Base-by-base conservation (phyloP, 1,140 invertebrate genomes). In the Oncopodura yosiiana region DNA sequence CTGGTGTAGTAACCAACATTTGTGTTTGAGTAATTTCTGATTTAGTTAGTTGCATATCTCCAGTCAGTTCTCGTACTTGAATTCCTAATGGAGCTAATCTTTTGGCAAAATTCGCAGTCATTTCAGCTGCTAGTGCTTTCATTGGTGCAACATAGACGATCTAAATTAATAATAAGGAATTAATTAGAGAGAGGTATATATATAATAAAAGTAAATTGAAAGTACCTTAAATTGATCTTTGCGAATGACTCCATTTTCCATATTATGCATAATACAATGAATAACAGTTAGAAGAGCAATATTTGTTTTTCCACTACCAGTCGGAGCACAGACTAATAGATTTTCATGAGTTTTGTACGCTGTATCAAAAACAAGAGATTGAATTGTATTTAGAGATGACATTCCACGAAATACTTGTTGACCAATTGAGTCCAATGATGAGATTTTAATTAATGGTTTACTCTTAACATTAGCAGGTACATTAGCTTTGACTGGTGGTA, bases 141-240 rank as follows among this genome's bases (percentile, higher is more conserved):
- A 99, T 99, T 9, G 96, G 96, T 2, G 94, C 94, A 51, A 99
- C 86, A 72, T 99, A 99, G 18, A 99, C 86, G 65, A 99, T 94
- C 81, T 91, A 63, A 49, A 73, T 69, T 45, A 45, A 18, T n/a
- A 37, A 56, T 12, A 51, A 8, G n/a, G 12, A 54, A 49, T 45
- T 52, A 21, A 49, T 26, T 9, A 49, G 24, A 46, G 43, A 38
- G 11, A 63, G 12, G 39, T 41, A 30, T 44, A 2, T 29, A 43
- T 56, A 56, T 3, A 34, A 38, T 24, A 56, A 50, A 60, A 58
- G 21, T 44, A 51, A 27, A 12, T 30, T 29, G 18, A 21, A 59
- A 58, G 67, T 68, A 88, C 84, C 76, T 98, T 98, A 70, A 98
- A 99, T 65, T 92, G 81, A 73, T 95, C 83, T 68, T 85, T 87